Conservation (phyloP, 2,888 invertebrate genomes). For the Tigriopus californicus region DNA sequence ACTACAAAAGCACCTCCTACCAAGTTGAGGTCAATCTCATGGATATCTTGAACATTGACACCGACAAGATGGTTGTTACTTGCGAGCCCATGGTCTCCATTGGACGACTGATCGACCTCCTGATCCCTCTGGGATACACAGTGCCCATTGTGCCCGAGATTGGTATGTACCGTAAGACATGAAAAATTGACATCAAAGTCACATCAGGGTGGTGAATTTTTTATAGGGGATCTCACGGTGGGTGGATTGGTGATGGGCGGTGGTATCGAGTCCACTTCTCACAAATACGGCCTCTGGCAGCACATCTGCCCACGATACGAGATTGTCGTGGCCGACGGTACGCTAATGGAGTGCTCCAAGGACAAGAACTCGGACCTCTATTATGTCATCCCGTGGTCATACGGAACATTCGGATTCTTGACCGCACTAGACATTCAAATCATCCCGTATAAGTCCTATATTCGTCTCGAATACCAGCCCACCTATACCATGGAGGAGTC, state of each 20-base stretch:
- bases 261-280: constrained; percentile 59
- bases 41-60: constrained; percentile 52
- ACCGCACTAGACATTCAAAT: constrained; percentile 52
- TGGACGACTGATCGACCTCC: constrained; percentile 54
- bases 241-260: constrained; percentile 60
- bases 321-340: constrained; percentile 51
- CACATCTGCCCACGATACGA: constrained; percentile 54
- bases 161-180: constrained; percentile 29
- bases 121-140: constrained; percentile 50
- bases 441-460: constrained; percentile 36
- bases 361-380: constrained; percentile 51
- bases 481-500: constrained; percentile 36
- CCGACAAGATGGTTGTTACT: constrained; percentile 39
- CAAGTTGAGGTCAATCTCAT: constrained; percentile 44
- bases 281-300: constrained; percentile 56
- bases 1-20: constrained; percentile 10
- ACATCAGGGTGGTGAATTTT: too few species aligned
- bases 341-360: constrained; percentile 47
- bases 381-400: constrained; percentile 60
- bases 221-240: constrained; percentile 19
- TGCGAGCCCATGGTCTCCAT: constrained; percentile 61
- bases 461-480: constrained; percentile 47
- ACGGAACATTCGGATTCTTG: constrained; percentile 60
- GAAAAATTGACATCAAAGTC: too few species aligned
- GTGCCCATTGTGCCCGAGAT: constrained; percentile 58